Evolutionary conservation across 2,113 vertebrate genomes (phyloP).

Genomic region (Malurus alboscapulatus): DNA sequence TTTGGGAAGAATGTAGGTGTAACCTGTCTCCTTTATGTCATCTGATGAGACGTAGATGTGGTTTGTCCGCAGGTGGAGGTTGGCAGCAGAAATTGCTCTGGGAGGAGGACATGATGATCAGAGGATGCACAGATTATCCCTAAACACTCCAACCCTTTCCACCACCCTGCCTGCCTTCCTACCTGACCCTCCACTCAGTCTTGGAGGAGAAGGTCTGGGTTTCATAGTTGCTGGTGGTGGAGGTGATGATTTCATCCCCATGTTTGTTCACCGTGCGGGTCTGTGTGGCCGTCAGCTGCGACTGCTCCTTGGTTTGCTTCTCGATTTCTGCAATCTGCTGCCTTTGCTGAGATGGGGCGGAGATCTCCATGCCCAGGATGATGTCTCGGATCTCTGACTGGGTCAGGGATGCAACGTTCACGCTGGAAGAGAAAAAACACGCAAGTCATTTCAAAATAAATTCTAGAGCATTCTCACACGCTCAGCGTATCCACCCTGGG

Average conservation of each 20-base stretch:
- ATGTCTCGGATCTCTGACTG: constrained; percentile 99
- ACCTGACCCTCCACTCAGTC: constrained; percentile 98
- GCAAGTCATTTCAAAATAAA: not conserved
- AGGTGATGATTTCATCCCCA: constrained; percentile 98
- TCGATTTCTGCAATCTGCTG: constrained; percentile 99
- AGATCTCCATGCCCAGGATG: constrained; percentile 99
- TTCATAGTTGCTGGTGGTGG: constrained; percentile 98
- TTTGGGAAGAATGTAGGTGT: constrained; percentile 98
- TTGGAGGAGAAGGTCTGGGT: constrained; percentile 99
- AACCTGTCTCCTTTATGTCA: constrained; percentile 98
- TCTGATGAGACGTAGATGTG: constrained; percentile 99
- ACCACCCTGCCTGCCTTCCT: not conserved
- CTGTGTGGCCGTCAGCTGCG: constrained; percentile 95
- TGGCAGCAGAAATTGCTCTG: constrained; percentile 98
- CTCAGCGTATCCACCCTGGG: not conserved
- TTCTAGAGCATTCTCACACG: not conserved
- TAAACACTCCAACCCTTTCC: not conserved
- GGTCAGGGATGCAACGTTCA: constrained; percentile 96
- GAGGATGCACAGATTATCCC: not conserved
- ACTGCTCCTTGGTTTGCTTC: constrained; percentile 99
- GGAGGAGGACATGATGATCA: not conserved
- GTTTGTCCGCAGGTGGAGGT: constrained; percentile 95
- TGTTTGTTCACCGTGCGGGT: constrained; percentile 98
- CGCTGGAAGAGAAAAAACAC: constrained; percentile 73
- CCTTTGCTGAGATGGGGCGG: constrained; percentile 96